These are phyloP conservation scores for Odontocolon sp. DNA, from an alignment of 2,888 invertebrate species.

Conservation along the genomic window DNA sequence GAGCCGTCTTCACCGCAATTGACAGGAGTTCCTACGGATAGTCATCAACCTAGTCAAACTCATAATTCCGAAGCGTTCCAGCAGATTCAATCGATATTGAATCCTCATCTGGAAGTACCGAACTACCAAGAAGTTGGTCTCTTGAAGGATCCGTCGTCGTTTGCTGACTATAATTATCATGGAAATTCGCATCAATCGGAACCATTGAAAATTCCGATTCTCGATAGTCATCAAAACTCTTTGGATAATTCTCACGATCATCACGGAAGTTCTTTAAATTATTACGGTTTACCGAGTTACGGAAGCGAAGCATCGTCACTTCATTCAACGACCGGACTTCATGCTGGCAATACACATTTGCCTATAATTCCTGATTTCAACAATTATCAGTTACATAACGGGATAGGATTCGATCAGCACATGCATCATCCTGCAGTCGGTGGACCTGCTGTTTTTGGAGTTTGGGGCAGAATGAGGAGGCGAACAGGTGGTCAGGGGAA, in stretches of 20 bases:
- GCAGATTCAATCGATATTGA: constrained; percentile 49
- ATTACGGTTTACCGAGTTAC: constrained; percentile 30
- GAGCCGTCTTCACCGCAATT: constrained; percentile 35
- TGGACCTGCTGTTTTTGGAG: constrained; percentile 12
- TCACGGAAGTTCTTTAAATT: constrained; percentile 22
- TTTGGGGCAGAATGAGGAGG: constrained; percentile 48
- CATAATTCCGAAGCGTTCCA: constrained; percentile 34
- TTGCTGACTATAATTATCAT: constrained; percentile 25
- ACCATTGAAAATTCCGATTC: constrained; percentile 62
- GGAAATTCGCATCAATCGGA: constrained; percentile 51
- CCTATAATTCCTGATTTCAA: constrained; percentile 14
- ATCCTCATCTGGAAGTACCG: constrained; percentile 46
- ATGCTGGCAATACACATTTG: not conserved
- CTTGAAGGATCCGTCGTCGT: constrained; percentile 30
- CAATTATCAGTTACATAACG: constrained; percentile 9
- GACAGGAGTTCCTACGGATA: not conserved
- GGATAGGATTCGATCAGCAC: constrained; percentile 24
- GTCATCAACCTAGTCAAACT: constrained; percentile 25
- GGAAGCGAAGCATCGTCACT: not conserved
- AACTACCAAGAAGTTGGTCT: not conserved
- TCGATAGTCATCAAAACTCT: constrained; percentile 50
- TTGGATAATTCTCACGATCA: constrained; percentile 28
- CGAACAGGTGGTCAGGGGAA: constrained; percentile 2
- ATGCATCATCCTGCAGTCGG: not conserved
- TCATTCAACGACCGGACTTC: not conserved